A percentile compares a stretch with the other conserved stretches of the same genome.
Conservation (phyloP, 2,888 invertebrate genomes). For the Lithosia quadra region DNA sequence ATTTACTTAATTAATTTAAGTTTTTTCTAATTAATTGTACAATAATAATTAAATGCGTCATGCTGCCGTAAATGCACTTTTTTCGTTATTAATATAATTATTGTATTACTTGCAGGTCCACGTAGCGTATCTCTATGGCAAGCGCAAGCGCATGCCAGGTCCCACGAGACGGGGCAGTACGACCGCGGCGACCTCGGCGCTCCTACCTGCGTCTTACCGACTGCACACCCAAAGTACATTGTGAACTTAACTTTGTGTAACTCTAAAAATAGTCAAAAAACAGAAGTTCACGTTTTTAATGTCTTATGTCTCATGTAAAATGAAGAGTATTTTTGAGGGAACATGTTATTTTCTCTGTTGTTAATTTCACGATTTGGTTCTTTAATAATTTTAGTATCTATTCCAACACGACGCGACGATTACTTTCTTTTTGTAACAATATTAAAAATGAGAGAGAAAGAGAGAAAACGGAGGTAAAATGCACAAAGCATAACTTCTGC, state of each 20-base stretch:
- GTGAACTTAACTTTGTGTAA: conserved; percentile 12
- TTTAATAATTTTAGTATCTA: no score
- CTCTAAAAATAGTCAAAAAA: background rate
- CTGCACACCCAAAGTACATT: conserved; percentile 36
- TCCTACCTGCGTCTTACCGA: conserved; percentile 24
- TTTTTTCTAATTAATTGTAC: no score
- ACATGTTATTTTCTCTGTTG: no score
- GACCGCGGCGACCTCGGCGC: conserved; percentile 74
- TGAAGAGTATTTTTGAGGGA: no score
- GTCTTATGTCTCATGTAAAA: background rate
- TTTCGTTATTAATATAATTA: background rate
- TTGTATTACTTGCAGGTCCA: conserved; percentile 8
- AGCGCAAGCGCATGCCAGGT: conserved; percentile 34
- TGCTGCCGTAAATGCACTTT: background rate
- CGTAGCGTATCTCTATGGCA: conserved; percentile 41
- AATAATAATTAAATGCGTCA: no score
- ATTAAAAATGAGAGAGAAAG: no score
- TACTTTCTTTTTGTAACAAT: no score
- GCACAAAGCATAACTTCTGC: conserved; percentile 5
- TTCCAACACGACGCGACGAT: no score
- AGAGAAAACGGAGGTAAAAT: background rate
- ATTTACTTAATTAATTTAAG: no score
- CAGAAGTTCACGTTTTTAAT: background rate
- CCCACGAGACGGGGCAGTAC: conserved; percentile 64
- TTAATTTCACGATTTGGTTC: no score